Percentiles rank a stretch among this genome's conserved stretches.
Conservation (phyloP, 2,797 vertebrate genomes). For the Philypnodon macrostomus region DNA sequence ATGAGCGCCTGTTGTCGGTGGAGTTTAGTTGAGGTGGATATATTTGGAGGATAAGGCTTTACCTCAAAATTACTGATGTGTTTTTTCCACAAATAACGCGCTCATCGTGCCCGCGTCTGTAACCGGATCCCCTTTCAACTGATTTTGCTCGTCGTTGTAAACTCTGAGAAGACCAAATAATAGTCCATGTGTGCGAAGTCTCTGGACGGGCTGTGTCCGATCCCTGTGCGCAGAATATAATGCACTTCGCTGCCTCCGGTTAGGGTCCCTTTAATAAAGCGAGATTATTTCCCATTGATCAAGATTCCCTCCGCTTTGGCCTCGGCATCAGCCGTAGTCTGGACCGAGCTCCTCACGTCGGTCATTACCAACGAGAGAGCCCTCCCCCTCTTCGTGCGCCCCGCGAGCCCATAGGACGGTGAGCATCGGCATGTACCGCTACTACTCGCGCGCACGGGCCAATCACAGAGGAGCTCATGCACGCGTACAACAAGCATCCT, state of each 20-base stretch:
- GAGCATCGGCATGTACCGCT: slow-evolving; percentile 32
- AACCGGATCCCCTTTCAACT: slow-evolving; percentile 8
- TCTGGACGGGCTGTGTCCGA: slow-evolving; percentile 5
- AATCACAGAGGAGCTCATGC: slow-evolving; percentile 38
- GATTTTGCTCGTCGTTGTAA: not conserved
- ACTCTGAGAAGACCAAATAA: slow-evolving; percentile 4
- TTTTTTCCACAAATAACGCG: slow-evolving; percentile 36
- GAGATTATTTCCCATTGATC: slow-evolving; percentile 22
- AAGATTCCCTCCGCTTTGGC: slow-evolving; percentile 24
- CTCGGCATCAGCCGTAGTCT: slow-evolving; percentile 40
- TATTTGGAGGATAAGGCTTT: slow-evolving; percentile 31
- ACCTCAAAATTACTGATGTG: slow-evolving; percentile 59
- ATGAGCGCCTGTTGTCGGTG: not conserved
- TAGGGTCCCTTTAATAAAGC: slow-evolving; percentile 12
- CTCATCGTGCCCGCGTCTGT: slow-evolving; percentile 50
- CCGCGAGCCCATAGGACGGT: slow-evolving; percentile 60
- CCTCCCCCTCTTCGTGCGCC: slow-evolving; percentile 43
- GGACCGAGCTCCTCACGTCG: slow-evolving; percentile 45
- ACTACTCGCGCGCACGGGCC: slow-evolving; percentile 45
- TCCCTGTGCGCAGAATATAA: slow-evolving; percentile 7
- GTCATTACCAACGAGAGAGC: slow-evolving; percentile 63
- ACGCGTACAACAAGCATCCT: not conserved
- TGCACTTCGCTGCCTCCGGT: slow-evolving; percentile 11
- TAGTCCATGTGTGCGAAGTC: not conserved
- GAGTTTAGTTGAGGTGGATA: slow-evolving; percentile 5